Conservation (phyloP, 2,113 vertebrate genomes). For the Pandion haliaetus region DNA sequence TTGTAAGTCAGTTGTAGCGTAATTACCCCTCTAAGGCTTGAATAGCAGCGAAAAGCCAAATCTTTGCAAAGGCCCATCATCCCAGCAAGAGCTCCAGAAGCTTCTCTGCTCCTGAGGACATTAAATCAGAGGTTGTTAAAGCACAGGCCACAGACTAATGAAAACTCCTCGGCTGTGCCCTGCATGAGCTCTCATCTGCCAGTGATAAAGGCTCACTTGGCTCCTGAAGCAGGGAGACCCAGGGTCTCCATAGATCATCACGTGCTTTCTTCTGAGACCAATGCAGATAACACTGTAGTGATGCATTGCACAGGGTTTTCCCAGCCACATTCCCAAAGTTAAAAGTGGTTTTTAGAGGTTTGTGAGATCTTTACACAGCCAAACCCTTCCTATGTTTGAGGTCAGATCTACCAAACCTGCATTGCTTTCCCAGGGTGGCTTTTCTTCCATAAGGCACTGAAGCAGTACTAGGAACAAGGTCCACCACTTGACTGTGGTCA, state of each 20-base stretch:
- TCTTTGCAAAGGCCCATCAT: background rate
- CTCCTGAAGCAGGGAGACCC: background rate
- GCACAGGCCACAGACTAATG: background rate
- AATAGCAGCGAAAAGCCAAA: background rate
- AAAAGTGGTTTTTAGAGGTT: background rate
- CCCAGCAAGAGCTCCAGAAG: background rate
- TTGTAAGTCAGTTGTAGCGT: conserved; percentile 25
- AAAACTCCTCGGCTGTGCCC: background rate
- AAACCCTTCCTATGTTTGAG: background rate
- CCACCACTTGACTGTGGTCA: background rate
- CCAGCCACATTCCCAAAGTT: background rate
- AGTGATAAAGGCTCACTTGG: background rate
- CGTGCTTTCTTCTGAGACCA: background rate
- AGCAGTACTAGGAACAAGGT: background rate
- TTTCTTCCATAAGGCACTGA: background rate
- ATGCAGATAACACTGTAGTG: background rate
- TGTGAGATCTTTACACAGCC: background rate
- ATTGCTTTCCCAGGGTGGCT: background rate
- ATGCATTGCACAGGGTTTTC: background rate
- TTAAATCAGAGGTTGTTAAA: background rate
- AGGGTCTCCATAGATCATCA: background rate
- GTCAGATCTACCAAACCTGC: background rate
- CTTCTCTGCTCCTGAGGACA: background rate
- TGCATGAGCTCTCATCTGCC: background rate
- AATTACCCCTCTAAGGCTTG: conserved; percentile 48